Percentiles rank a stretch among this genome's conserved stretches.
Evolutionary conservation across 1,140 invertebrate species (phyloP).

Genomic region (Zaprionus camerounensis): DNA sequence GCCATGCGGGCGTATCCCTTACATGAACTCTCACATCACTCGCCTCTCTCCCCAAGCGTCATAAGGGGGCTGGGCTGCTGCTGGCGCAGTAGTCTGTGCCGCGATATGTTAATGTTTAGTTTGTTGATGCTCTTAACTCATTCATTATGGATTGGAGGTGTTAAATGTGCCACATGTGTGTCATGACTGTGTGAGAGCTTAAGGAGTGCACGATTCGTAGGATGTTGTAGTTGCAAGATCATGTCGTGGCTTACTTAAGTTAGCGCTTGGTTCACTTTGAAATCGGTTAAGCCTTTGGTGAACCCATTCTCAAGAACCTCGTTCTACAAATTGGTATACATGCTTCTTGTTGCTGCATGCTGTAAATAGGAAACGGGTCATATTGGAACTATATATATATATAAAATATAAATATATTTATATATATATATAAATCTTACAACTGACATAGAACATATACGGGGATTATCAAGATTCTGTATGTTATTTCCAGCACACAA

Average conservation of each 20-base stretch:
- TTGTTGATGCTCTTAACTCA: constrained; percentile 82
- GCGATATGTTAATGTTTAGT: constrained; percentile 69
- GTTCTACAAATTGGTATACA: no score
- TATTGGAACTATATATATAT: no score
- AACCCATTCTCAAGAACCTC: no score
- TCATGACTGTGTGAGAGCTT: background rate
- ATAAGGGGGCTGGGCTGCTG: constrained; percentile 9
- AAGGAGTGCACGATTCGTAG: background rate
- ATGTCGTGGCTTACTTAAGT: background rate
- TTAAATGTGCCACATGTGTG: constrained; percentile 68
- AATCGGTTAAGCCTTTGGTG: no score
- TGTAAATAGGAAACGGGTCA: no score
- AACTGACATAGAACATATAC: no score
- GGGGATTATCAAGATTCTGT: no score
- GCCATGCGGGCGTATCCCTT: constrained; percentile 70
- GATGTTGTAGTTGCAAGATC: background rate
- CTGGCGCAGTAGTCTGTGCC: constrained; percentile 44
- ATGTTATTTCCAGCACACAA: no score
- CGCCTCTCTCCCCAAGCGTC: constrained; percentile 34
- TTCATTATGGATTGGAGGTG: constrained; percentile 82
- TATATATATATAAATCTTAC: no score
- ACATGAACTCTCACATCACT: constrained; percentile 34
- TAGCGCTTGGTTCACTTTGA: no score
- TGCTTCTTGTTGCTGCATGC: no score
- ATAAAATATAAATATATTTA: no score